These are phyloP conservation scores for Polylopha cassiicola DNA, from an alignment of 2,888 invertebrate species.

Conservation along the genomic window DNA sequence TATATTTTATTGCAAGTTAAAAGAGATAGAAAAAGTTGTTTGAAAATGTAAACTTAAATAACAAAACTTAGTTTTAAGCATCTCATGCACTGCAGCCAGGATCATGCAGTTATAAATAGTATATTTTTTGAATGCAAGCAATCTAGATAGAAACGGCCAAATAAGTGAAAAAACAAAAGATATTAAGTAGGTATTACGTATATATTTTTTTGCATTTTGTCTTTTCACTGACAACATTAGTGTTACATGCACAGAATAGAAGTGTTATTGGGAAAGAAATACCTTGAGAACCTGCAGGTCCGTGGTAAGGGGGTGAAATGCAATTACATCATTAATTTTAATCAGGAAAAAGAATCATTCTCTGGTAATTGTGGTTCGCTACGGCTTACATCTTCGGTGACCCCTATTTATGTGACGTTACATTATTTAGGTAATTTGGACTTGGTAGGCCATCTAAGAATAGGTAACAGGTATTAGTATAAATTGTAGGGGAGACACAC, in stretches of 20 bases:
- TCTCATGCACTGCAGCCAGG: conserved; percentile 36
- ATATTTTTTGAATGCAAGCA: conserved; percentile 47
- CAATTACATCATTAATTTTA: conserved; percentile 71
- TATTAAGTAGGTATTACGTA: neutral
- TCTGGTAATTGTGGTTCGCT: conserved; percentile 48
- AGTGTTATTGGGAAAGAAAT: conserved; percentile 73
- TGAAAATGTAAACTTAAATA: conserved; percentile 15
- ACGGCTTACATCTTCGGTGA: conserved; percentile 57
- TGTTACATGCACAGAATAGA: conserved; percentile 66
- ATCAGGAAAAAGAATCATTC: conserved; percentile 60
- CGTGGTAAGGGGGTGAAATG: conserved; percentile 73
- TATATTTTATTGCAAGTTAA: no score
- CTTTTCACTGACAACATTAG: conserved; percentile 44
- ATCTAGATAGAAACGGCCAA: conserved; percentile 39
- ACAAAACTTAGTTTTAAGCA: conserved; percentile 12
- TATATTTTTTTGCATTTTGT: conserved; percentile 25
- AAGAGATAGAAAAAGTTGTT: no score
- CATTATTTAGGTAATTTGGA: conserved; percentile 38
- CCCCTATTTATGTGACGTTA: conserved; percentile 53
- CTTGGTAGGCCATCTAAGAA: conserved; percentile 49
- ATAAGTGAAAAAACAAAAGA: conserved; percentile 39
- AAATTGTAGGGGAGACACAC: conserved; percentile 57
- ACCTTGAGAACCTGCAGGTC: conserved; percentile 80
- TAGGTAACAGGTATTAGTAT: conserved; percentile 46
- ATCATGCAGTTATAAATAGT: conserved; percentile 49